A percentile compares a stretch with the other conserved stretches of the same genome.
Evolutionary conservation across 2,888 invertebrate genomes (phyloP).

Genomic region (Lathronympha strigana): DNA sequence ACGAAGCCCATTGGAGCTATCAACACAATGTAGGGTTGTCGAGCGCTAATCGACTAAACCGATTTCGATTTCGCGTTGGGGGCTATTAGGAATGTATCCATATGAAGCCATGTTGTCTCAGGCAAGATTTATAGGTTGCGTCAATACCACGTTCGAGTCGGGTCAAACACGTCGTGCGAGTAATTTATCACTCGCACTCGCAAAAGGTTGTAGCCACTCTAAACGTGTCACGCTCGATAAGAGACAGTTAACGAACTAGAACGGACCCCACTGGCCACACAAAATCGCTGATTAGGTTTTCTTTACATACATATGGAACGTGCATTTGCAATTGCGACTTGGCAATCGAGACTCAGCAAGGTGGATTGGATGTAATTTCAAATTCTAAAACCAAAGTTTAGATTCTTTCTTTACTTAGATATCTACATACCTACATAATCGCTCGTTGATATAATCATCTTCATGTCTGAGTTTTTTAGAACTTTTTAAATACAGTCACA

Average conservation of each 20-base stretch:
- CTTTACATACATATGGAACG: conserved; percentile 9
- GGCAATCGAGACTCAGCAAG: neutral
- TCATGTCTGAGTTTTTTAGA: too few species aligned
- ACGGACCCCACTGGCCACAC: conserved; percentile 22
- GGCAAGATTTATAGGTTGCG: conserved; percentile 33
- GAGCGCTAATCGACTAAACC: conserved; percentile 29
- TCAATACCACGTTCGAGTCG: conserved; percentile 37
- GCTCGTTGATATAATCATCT: too few species aligned
- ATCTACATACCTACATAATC: too few species aligned
- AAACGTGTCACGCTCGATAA: conserved; percentile 35
- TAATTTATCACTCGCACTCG: conserved; percentile 39
- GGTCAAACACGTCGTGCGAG: conserved; percentile 36
- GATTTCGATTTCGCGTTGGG: conserved; percentile 22
- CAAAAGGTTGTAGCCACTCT: conserved; percentile 38
- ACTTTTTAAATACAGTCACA: too few species aligned
- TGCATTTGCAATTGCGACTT: conserved; percentile 7
- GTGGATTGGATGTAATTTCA: neutral
- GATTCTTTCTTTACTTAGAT: too few species aligned
- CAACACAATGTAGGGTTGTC: conserved; percentile 22
- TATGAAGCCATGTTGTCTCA: conserved; percentile 37
- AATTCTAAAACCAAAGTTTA: too few species aligned
- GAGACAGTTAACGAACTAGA: conserved; percentile 34
- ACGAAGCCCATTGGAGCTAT: conserved; percentile 20
- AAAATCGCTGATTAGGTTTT: conserved; percentile 31
- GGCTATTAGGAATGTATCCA: conserved; percentile 21